These are phyloP conservation scores for Drosophila mojavensis DNA, from an alignment of 1,140 invertebrate species.

Conservation along the genomic window DNA sequence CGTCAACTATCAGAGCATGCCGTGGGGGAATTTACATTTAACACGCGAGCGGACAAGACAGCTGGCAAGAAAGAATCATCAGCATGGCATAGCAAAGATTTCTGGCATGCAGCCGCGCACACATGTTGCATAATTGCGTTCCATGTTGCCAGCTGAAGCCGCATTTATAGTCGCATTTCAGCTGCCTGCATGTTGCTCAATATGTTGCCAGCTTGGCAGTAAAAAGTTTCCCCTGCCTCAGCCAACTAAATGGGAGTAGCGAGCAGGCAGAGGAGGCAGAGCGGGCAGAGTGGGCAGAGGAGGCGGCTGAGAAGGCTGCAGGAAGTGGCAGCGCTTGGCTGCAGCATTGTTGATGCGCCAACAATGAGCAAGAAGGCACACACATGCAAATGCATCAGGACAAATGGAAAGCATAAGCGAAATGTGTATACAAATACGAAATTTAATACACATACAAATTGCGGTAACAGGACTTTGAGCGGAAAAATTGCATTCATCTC, in stretches of 20 bases:
- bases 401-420: conserved; percentile 37
- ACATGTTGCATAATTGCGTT: conserved; percentile 79
- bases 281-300: too few relatives aligned
- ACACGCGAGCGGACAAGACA: conserved; percentile 16
- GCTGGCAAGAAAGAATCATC: conserved; percentile 29
- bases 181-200: conserved; percentile 60
- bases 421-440: conserved; percentile 55
- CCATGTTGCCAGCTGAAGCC: conserved; percentile 57
- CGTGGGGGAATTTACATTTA: conserved; percentile 19
- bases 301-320: too few relatives aligned
- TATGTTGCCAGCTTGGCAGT: conserved; percentile 49
- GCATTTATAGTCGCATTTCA: conserved; percentile 54
- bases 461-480: too few relatives aligned
- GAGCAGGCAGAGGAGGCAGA: too few relatives aligned
- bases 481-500: background rate
- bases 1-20: conserved; percentile 35
- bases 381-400: conserved; percentile 33
- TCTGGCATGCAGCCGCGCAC: conserved; percentile 35
- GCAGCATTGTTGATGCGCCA: conserved; percentile 20
- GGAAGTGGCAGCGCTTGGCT: background rate
- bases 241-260: background rate
- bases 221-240: conserved; percentile 1
- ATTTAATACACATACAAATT: conserved; percentile 52
- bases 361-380: conserved; percentile 26
- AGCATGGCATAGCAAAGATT: conserved; percentile 36